Base-by-base conservation (phyloP, 1,140 invertebrate genomes). In the Papilio machaon region DNA sequence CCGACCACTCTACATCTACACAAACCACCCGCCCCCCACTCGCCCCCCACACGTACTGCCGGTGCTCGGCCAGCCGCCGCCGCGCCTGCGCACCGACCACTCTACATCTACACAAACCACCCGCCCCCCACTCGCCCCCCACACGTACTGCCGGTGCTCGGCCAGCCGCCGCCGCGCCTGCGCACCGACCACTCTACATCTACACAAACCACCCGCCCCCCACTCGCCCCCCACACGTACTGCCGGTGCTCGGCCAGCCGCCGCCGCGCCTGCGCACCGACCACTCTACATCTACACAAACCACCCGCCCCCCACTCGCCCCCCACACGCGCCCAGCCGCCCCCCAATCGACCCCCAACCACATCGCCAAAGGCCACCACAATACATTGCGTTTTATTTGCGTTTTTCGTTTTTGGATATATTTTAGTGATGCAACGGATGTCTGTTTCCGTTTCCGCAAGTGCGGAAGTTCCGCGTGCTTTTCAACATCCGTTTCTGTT, bases 1-100 rank as follows among this genome's bases (percentile, higher is more conserved):
- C 35, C 54, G 30, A 19, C 52, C 52, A 17, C 17, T n/a, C n/a
- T n/a, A n/a, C n/a, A n/a, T n/a, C n/a, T n/a, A n/a, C n/a, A n/a
- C n/a, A n/a, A n/a, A n/a, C n/a, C 89, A 95, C 95, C 84, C 97
- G 91, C 67, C 96, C 96, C 93, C 88, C 83, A 97, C 91, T 90
- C 96, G 96, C 78, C 94, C 93, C 85, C 95, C n/a, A 95, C 3
- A 97, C 94, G 82, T 96, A 96, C 84, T 96, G 95, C 13, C 95
- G 94, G 86, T 96, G 96, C 67, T 92, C 93, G 11, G 94, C 92
- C 73, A 96, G 89, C 82, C 91, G 92, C 0, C 87, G 82, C 79
- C 94, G 91, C 3, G 95, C 94, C 96, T 92, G 83, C 64, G n/a
- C 46, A 77, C 35, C 54, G 30, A 19, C 52, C 52, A 17, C 17